Evolutionary conservation across 1,140 invertebrate genomes (phyloP).

Genomic region (Habropoda laboriosa): DNA sequence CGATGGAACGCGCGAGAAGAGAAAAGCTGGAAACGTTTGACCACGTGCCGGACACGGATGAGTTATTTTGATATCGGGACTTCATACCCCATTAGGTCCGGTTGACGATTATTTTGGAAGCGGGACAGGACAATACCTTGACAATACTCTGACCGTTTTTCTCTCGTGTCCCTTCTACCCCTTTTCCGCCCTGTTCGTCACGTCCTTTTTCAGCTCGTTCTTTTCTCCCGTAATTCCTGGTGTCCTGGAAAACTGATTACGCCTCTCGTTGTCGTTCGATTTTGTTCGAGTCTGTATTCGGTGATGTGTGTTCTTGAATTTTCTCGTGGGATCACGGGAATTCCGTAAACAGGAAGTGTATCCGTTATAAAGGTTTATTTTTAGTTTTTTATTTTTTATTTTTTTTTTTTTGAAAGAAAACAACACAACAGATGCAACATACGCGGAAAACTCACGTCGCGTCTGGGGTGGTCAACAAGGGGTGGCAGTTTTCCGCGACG

Average conservation of each 20-base stretch:
- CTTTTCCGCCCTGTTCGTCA: not conserved
- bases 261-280: slow-evolving; percentile 18
- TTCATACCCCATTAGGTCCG: slow-evolving; percentile 79
- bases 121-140: slow-evolving; percentile 75
- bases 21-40: slow-evolving; percentile 52
- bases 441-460: slow-evolving; percentile 50
- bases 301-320: not conserved
- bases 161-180: not conserved
- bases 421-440: slow-evolving; percentile 52
- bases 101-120: slow-evolving; percentile 76
- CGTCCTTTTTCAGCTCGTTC: not conserved
- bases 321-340: too few relatives aligned
- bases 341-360: slow-evolving; percentile 52
- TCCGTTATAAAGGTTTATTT: slow-evolving; percentile 59
- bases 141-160: slow-evolving; percentile 74
- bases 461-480: slow-evolving; percentile 37
- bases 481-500: slow-evolving; percentile 47
- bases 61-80: slow-evolving; percentile 78
- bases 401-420: too few relatives aligned
- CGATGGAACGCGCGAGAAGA: slow-evolving; percentile 41
- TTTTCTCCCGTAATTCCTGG: not conserved
- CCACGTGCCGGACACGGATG: slow-evolving; percentile 68
- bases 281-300: slow-evolving; percentile 24
- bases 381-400: too few relatives aligned
- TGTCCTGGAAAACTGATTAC: slow-evolving; percentile 36